Evolutionary conservation across 2,113 vertebrate genomes (phyloP).

Genomic region (Hemibates koningsi): DNA sequence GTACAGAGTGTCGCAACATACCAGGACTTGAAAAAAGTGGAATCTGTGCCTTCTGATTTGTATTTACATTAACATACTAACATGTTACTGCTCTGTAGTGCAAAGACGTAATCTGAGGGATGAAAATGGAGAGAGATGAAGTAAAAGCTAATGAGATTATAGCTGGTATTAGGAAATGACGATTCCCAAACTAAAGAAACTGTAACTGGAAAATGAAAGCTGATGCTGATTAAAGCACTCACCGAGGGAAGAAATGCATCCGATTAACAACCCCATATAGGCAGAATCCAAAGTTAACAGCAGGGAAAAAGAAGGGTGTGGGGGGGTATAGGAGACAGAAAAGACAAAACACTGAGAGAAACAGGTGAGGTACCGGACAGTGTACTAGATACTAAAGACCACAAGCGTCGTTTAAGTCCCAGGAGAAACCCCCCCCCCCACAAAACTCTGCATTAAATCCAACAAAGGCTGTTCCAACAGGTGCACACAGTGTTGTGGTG

Average conservation of each 20-base stretch:
- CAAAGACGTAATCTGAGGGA: background rate
- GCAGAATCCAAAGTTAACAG: conserved; percentile 64
- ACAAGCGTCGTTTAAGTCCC: background rate
- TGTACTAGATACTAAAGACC: background rate
- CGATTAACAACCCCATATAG: conserved; percentile 61
- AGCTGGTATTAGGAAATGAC: background rate
- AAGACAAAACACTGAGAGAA: background rate
- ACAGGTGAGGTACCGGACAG: background rate
- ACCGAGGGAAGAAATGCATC: conserved; percentile 42
- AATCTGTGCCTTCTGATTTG: fast-evolving
- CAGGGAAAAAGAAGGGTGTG: background rate
- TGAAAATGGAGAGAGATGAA: background rate
- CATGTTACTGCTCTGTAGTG: background rate
- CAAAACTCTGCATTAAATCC: background rate
- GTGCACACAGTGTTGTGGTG: background rate
- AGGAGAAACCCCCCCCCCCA: fast-evolving
- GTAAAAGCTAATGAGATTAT: background rate
- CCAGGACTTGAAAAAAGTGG: background rate
- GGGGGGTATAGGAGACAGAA: background rate
- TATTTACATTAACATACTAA: background rate
- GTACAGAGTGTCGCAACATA: background rate
- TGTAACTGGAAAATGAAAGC: background rate
- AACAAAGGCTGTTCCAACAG: background rate
- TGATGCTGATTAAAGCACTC: conserved; percentile 25
- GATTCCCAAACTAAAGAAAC: background rate